Conservation (phyloP, 2,113 vertebrate genomes). For the Stigmatopora argus region DNA sequence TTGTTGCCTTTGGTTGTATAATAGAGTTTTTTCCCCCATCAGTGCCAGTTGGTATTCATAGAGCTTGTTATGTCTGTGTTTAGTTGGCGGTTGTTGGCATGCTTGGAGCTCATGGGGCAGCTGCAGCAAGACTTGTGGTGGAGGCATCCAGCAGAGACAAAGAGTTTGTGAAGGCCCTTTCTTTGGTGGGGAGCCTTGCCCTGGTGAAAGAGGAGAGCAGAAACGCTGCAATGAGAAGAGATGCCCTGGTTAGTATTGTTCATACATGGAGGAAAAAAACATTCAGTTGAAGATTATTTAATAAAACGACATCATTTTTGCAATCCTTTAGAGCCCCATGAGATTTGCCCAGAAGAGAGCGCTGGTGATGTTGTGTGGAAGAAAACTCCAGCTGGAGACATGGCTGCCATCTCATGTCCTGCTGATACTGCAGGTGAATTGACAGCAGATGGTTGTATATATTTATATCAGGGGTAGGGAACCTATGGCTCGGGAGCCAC, state of each 20-base stretch:
- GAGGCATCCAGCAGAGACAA: constrained; percentile 83
- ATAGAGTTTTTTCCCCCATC: not conserved
- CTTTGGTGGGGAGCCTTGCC: constrained; percentile 82
- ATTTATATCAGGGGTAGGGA: no score
- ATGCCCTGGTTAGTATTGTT: constrained; percentile 80
- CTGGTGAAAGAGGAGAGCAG: constrained; percentile 80
- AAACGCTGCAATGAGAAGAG: constrained; percentile 82
- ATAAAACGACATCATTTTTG: not conserved
- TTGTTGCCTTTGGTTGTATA: no score
- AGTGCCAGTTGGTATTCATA: constrained; percentile 5
- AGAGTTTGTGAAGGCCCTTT: constrained; percentile 85
- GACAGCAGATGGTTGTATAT: not conserved
- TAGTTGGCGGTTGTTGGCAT: constrained; percentile 93
- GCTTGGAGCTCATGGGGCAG: constrained; percentile 85
- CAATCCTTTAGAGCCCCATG: constrained; percentile 80
- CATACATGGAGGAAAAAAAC: not conserved
- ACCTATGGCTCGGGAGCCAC: no score
- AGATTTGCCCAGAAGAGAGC: constrained; percentile 88
- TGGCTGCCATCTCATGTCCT: constrained; percentile 82
- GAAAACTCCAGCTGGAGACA: constrained; percentile 84
- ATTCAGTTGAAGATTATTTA: not conserved
- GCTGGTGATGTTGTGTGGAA: constrained; percentile 84
- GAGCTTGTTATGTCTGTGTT: constrained; percentile 20
- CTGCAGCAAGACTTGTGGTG: constrained; percentile 85
- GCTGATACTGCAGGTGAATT: constrained; percentile 83